Conservation (phyloP, 2,888 invertebrate species). For the Chouioia cunea region DNA sequence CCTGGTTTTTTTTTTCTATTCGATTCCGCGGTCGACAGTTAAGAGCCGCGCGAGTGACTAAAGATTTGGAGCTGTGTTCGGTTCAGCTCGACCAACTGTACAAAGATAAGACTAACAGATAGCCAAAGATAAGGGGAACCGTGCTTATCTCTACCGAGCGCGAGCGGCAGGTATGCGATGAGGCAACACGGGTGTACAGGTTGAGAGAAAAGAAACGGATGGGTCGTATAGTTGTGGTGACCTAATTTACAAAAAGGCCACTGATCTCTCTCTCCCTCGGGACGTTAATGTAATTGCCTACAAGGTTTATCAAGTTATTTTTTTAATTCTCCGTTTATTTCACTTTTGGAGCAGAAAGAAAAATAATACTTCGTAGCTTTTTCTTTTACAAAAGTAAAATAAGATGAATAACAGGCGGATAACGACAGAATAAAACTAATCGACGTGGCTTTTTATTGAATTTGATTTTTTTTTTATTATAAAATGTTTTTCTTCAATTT, state of each 20-base stretch:
- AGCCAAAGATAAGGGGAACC: too few species aligned
- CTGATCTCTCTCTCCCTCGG: neutral
- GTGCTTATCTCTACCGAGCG: neutral
- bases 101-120: too few species aligned
- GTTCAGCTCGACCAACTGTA: too few species aligned
- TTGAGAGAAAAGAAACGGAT: constrained; percentile 29
- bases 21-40: neutral
- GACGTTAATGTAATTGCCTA: too few species aligned
- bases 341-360: neutral
- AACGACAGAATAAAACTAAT: constrained; percentile 9
- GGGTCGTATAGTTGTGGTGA: constrained; percentile 24
- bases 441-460: neutral
- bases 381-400: constrained; percentile 1
- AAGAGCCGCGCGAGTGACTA: constrained; percentile 21
- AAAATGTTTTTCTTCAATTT: constrained; percentile 38
- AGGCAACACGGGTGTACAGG: constrained; percentile 22
- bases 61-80: neutral
- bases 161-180: neutral
- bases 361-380: constrained; percentile 16
- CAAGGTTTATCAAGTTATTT: too few species aligned
- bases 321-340: constrained; percentile 31
- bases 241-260: constrained; percentile 33
- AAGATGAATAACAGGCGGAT: neutral
- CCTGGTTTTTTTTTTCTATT: neutral
- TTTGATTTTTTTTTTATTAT: neutral